A percentile compares a stretch with the other conserved stretches of the same genome.
Conservation (phyloP, 1,140 invertebrate genomes). For the Stratiolaelaps scimitus region DNA sequence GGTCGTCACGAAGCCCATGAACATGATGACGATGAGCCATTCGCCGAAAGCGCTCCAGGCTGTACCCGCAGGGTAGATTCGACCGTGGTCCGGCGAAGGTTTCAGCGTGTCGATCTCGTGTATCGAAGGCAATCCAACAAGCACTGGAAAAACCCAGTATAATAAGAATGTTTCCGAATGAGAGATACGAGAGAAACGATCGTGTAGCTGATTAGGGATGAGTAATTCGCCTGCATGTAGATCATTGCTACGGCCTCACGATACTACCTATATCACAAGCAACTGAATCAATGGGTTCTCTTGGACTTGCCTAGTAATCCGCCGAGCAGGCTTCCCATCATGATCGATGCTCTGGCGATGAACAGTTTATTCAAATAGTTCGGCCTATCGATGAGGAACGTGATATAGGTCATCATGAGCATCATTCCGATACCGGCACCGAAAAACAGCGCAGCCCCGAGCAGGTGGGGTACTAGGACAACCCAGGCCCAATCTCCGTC, state of each 20-base stretch:
- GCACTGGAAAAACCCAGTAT: not conserved
- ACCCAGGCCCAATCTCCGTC: not conserved
- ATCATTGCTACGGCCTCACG: no score
- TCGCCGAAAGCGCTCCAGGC: constrained; percentile 8
- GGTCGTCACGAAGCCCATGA: constrained; percentile 7
- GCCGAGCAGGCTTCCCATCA: constrained; percentile 1
- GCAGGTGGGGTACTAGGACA: not conserved
- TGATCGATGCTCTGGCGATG: not conserved
- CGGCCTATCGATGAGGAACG: not conserved
- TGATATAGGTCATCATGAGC: not conserved
- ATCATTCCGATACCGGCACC: constrained; percentile 13
- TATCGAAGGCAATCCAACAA: not conserved
- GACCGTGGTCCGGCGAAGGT: constrained; percentile 1
- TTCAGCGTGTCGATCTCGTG: not conserved
- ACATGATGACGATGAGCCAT: constrained; percentile 22
- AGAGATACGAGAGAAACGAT: no score
- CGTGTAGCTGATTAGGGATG: no score
- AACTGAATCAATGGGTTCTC: not conserved
- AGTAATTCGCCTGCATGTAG: no score
- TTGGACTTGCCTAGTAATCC: not conserved
- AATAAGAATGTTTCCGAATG: no score
- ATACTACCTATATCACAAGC: no score
- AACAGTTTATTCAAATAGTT: constrained; percentile 2
- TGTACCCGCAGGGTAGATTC: not conserved
- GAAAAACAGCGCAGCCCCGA: constrained; percentile 13